These are phyloP conservation scores for Phymorhynchus buccinoides DNA, from an alignment of 1,140 invertebrate species.

Conservation along the genomic window DNA sequence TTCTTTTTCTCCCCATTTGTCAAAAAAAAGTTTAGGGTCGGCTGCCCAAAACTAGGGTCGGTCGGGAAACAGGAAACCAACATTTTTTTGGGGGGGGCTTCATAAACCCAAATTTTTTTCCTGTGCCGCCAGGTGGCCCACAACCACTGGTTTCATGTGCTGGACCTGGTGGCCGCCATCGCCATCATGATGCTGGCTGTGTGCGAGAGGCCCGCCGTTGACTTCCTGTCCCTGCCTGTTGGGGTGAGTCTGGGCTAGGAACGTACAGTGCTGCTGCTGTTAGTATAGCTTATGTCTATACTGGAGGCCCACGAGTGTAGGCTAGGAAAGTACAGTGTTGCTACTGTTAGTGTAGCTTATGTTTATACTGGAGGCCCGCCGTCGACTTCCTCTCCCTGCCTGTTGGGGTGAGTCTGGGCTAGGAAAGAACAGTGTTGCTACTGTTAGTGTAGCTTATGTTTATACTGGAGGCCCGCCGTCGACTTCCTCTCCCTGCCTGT, in stretches of 20 bases:
- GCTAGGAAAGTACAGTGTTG: slow-evolving; percentile 77
- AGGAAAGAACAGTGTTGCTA: too few species aligned
- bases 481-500: slow-evolving; percentile 79
- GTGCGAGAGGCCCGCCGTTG: slow-evolving; percentile 86
- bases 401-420: slow-evolving; percentile 62
- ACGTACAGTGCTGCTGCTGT: slow-evolving; percentile 80
- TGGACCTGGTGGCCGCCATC: slow-evolving; percentile 86
- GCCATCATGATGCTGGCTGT: slow-evolving; percentile 86
- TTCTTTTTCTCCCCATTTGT: too few species aligned
- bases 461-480: slow-evolving; percentile 78
- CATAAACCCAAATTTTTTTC: too few species aligned
- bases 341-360: slow-evolving; percentile 75
- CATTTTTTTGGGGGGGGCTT: too few species aligned
- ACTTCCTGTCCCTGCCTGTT: slow-evolving; percentile 78
- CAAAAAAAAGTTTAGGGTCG: too few species aligned
- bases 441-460: too few species aligned
- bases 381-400: slow-evolving; percentile 80
- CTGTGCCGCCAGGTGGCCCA: slow-evolving; percentile 81
- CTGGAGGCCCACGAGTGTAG: slow-evolving; percentile 73
- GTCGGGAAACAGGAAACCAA: too few species aligned
- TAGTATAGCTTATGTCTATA: slow-evolving; percentile 56
- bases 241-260: slow-evolving; percentile 55
- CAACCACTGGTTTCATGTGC: slow-evolving; percentile 89
- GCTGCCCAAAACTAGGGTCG: too few species aligned
- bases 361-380: slow-evolving; percentile 70